phyloP scores from a whole-genome alignment of 2,113 vertebrate genomes.

The Ia io region DNA sequence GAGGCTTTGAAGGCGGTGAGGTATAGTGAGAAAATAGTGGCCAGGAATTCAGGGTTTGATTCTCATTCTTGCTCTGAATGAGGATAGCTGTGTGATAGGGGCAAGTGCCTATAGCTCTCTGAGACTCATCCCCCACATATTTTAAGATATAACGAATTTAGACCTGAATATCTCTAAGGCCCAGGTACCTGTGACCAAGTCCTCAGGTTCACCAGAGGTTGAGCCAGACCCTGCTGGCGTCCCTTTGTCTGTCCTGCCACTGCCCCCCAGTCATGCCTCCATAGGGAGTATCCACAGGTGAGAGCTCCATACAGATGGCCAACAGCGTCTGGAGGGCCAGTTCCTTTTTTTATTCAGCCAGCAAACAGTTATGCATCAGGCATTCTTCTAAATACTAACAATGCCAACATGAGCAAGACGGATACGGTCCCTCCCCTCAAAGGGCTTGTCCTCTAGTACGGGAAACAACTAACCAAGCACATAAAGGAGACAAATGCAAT shows the following conservation, averaged over 20 bases:
- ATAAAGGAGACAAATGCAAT: neutral
- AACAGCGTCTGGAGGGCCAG: neutral
- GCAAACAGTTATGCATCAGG: neutral
- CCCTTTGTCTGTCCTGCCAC: neutral
- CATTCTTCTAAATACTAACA: neutral
- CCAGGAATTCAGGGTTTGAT: neutral
- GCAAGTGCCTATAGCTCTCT: neutral
- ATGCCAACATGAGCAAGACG: neutral
- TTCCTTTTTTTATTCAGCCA: neutral
- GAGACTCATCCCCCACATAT: neutral
- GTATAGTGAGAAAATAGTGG: neutral
- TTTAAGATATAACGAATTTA: neutral
- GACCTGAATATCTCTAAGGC: neutral
- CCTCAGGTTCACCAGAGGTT: neutral
- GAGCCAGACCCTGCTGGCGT: neutral
- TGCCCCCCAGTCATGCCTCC: neutral
- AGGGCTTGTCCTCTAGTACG: neutral
- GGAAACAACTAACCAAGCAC: neutral
- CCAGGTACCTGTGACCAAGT: neutral
- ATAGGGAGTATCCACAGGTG: neutral
- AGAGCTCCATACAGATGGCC: neutral
- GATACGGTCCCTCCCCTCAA: neutral
- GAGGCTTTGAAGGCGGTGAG: neutral
- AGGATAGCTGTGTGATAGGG: neutral
- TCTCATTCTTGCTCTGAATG: neutral